Base-by-base conservation (phyloP, 1,140 invertebrate species). In the Pemphigus obesinymphae region DNA sequence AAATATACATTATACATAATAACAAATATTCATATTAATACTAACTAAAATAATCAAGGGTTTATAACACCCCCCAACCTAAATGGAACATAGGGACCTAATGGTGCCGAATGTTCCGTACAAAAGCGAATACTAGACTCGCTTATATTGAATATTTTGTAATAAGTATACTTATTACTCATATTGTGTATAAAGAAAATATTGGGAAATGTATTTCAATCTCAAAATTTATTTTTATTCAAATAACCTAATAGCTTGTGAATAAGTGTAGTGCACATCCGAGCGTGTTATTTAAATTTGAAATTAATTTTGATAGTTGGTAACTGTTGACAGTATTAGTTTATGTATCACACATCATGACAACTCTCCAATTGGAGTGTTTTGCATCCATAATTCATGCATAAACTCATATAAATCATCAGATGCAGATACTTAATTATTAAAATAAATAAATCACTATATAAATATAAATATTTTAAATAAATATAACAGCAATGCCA, bases 291-390 rank as follows among this genome's bases (percentile, higher is more conserved):
- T 68, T 40, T 10, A n/a, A n/a, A n/a, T n/a, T n/a, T n/a, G n/a
- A 50, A 11, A 50, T 50, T 50, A n/a, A 31, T 34, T 34, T 73
- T 17, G 13, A 20, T 45, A 50, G 0, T 17, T 73, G 70, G 45
- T 73, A 73, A 31, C 70, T 11, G 15, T 31, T n/a, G 26, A 26
- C 50, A 29, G 10, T n/a, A 20, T 29, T n/a, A 26, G 10, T 50
- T 48, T 50, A 31, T n/a, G n/a, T n/a, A 48, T 10, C 43, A 34
- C 53, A 61, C 45, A 55, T 93, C 92, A 98, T 85, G 93, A 97
- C 34, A 99, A 89, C 88, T 99, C 97, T 81, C 97, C 97, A 85
- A 99, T 98, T 0, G 98, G 98, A 40, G 97, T 97, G 89, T 97
- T 98, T 87, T 97, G 92, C 23, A 99, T 90, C 98, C 98, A 99